phyloP scores from a whole-genome alignment of 2,113 vertebrate species.

The Tinamus guttatus region DNA sequence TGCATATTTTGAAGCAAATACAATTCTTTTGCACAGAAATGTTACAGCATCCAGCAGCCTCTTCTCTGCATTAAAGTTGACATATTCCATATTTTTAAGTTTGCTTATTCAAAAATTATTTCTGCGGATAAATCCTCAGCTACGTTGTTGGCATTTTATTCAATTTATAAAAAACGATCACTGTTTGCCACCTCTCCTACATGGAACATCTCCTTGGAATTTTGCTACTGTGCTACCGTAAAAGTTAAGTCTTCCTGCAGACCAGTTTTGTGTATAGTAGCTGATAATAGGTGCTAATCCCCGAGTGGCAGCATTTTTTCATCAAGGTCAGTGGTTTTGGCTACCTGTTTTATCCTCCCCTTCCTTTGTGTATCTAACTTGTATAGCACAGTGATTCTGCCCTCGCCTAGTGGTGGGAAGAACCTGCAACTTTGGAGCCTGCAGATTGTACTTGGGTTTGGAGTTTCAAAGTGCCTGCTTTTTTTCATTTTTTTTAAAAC shows the following conservation, averaged over 20 bases:
- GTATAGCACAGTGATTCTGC: not conserved
- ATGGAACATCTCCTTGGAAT: not conserved
- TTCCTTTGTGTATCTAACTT: not conserved
- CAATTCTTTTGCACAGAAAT: not conserved
- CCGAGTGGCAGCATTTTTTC: not conserved
- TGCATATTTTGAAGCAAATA: not conserved
- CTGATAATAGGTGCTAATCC: not conserved
- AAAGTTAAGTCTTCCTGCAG: not conserved
- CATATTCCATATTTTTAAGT: not conserved
- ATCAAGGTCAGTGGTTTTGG: not conserved
- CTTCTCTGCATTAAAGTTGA: not conserved
- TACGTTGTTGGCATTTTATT: not conserved
- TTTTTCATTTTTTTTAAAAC: constrained; percentile 25
- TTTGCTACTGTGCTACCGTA: not conserved
- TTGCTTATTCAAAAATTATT: not conserved
- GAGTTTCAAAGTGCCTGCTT: not conserved
- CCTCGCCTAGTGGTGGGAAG: fast-evolving
- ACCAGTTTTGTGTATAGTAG: not conserved
- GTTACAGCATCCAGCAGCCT: not conserved
- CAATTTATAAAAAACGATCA: not conserved
- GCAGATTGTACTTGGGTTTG: not conserved
- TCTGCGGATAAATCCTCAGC: not conserved
- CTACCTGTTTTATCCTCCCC: not conserved
- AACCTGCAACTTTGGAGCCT: not conserved
- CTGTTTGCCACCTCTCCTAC: not conserved